Conservation (phyloP, 1,140 invertebrate genomes). For the Palaemon carinicauda region DNA sequence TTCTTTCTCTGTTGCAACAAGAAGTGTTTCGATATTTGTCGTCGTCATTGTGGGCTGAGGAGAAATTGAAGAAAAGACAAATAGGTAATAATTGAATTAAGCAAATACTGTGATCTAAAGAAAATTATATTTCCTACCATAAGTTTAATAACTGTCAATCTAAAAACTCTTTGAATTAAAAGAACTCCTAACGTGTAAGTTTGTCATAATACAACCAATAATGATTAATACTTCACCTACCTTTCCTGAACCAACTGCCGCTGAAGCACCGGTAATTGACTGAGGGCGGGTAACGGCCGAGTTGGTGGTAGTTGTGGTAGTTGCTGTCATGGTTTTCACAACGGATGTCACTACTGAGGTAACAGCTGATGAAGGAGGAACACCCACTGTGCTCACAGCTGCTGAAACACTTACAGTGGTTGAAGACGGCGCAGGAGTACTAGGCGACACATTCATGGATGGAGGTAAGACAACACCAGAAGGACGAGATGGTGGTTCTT, state of each 20-base stretch:
- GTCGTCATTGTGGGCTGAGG: slow-evolving; percentile 87
- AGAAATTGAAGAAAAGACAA: no score
- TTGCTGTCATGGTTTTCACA: slow-evolving; percentile 36
- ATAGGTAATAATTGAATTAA: no score
- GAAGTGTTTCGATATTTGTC: slow-evolving; percentile 96
- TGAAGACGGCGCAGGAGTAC: slow-evolving; percentile 27
- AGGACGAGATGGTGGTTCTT: slow-evolving; percentile 85
- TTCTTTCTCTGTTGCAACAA: slow-evolving; percentile 93
- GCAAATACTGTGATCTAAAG: no score
- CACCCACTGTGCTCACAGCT: slow-evolving; percentile 21
- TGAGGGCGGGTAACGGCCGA: slow-evolving; percentile 53
- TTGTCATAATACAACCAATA: no score
- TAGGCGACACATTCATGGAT: slow-evolving; percentile 64
- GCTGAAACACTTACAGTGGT: slow-evolving; percentile 51
- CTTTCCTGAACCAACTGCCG: slow-evolving; percentile 54
- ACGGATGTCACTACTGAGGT: slow-evolving; percentile 33
- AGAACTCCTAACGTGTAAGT: no score
- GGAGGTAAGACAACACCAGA: slow-evolving; percentile 77
- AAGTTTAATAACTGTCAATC: no score
- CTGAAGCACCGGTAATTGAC: neutral
- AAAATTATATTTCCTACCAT: no score
- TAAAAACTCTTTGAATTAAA: no score
- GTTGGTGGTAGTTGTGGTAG: slow-evolving; percentile 59
- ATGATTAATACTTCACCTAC: slow-evolving; percentile 10
- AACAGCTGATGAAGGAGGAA: slow-evolving; percentile 18